Evolutionary conservation across 2,113 vertebrate species (phyloP).

Genomic region (Aix galericulata): DNA sequence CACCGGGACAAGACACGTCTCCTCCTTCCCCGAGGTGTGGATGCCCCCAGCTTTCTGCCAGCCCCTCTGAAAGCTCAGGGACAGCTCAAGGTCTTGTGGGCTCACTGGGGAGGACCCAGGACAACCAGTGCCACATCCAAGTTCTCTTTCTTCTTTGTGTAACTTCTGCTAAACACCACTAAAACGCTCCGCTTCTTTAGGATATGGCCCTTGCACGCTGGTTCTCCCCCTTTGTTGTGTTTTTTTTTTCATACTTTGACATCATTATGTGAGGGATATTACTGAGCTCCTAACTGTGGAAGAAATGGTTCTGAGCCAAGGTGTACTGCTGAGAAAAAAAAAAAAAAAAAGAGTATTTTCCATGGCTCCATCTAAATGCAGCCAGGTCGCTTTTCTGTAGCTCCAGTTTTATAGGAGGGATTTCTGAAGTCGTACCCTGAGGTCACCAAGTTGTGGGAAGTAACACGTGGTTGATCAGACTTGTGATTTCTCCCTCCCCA

Average conservation of each 20-base stretch:
- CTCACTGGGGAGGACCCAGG: neutral
- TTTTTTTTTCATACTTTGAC: slow-evolving; percentile 30
- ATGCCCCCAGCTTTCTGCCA: neutral
- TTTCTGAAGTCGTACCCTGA: slow-evolving; percentile 37
- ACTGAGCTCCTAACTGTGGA: neutral
- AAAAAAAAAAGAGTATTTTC: neutral
- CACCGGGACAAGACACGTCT: neutral
- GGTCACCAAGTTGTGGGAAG: slow-evolving; percentile 26
- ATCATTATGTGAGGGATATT: neutral
- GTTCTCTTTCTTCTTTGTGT: neutral
- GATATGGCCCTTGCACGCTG: neutral
- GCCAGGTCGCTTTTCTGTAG: neutral
- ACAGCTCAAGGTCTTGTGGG: neutral
- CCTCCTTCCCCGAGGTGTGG: neutral
- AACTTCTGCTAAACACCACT: neutral
- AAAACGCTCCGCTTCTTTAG: neutral
- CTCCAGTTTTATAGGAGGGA: slow-evolving; percentile 30
- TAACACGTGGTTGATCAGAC: neutral
- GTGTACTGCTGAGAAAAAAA: neutral
- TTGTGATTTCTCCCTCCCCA: slow-evolving; percentile 3
- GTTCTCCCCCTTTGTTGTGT: neutral
- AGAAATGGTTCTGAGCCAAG: slow-evolving; percentile 36
- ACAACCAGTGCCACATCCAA: neutral
- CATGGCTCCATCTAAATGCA: neutral
- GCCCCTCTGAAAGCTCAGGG: neutral